Base-by-base conservation (phyloP, 2,797 vertebrate genomes). In the Gila robusta region DNA sequence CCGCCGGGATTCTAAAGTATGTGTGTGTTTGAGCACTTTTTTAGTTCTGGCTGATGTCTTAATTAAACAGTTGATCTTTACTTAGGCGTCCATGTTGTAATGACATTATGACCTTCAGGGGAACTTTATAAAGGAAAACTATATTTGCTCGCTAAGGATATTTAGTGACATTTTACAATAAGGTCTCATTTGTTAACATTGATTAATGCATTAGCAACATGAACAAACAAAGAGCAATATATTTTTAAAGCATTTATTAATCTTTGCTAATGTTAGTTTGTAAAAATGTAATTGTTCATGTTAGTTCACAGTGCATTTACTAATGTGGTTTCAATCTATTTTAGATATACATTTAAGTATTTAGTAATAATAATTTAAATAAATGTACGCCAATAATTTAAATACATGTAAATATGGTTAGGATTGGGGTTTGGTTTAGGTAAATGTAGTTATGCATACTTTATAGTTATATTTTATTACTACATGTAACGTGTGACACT, bases 101-200 rank as follows among this genome's bases (percentile, higher is more conserved):
- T 73, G 54, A 86, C 79, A 86, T 72, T 79, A 21, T 76, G 37
- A 84, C 74, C 56, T 90, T 71, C 6, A 79, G 21, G 79, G 14
- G 41, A 67, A 85, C 16, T 76, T 21, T 23, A 56, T 39, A 37
- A 56, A 64, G 8, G 1, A 69, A 44, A 59, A 35, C 37, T 37
- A 19, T 14, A n/a, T 17, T 83, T 9, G 35, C 14, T 47, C 14
- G 1, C 2, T 4, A 37, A 19, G n/a, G 21, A 54, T 78, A n/a
- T 69, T 66, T 32, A 17, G 28, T 32, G 2, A 32, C 62, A 17
- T 66, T 66, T 66, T 66, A 66, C 64, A 66, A 17, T 17, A 66
- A 8, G 26, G 6, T 28, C 26, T 16, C 62, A 16, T 64, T 64
- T 64, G 62, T 28, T 64, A 16, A 28, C 26, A 64, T 64, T 64